Percentiles rank a stretch among this genome's conserved stretches.
Evolutionary conservation across 2,888 invertebrate genomes (phyloP).

Genomic region (Stenotaenia linearis): DNA sequence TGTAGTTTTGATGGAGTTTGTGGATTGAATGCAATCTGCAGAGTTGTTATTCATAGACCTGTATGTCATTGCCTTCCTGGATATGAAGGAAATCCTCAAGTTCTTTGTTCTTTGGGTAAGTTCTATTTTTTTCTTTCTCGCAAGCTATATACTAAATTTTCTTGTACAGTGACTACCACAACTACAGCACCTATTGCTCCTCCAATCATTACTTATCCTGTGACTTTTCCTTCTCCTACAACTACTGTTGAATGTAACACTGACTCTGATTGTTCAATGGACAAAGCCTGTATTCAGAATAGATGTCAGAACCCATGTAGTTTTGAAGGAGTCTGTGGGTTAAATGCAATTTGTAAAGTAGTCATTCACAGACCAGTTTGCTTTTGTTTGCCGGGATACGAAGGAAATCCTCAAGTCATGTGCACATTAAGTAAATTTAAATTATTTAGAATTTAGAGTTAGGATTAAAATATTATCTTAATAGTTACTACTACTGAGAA

Average conservation of each 20-base stretch:
- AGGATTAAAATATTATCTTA: too few species aligned
- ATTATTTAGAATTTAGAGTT: background rate
- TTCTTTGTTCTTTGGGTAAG: background rate
- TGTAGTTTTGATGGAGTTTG: conserved; percentile 62
- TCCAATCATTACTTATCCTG: background rate
- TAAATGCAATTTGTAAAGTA: conserved; percentile 70
- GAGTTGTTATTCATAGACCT: conserved; percentile 75
- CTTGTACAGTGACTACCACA: background rate
- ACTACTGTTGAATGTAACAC: conserved; percentile 55
- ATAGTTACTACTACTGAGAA: too few species aligned
- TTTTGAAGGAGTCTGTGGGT: conserved; percentile 61
- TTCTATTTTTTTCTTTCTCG: background rate
- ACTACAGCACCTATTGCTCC: background rate
- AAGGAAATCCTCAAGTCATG: conserved; percentile 64
- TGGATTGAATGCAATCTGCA: conserved; percentile 76
- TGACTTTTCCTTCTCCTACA: conserved; percentile 30
- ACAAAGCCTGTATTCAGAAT: conserved; percentile 66
- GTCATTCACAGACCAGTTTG: conserved; percentile 71
- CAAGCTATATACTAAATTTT: background rate
- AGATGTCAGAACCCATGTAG: conserved; percentile 52
- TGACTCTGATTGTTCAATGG: conserved; percentile 58
- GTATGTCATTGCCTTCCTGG: conserved; percentile 66
- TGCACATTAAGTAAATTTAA: conserved; percentile 34
- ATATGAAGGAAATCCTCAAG: conserved; percentile 39
- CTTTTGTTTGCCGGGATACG: conserved; percentile 71